Evolutionary conservation across 2,888 invertebrate species (phyloP).

Genomic region (Lacanobia wlatinum): DNA sequence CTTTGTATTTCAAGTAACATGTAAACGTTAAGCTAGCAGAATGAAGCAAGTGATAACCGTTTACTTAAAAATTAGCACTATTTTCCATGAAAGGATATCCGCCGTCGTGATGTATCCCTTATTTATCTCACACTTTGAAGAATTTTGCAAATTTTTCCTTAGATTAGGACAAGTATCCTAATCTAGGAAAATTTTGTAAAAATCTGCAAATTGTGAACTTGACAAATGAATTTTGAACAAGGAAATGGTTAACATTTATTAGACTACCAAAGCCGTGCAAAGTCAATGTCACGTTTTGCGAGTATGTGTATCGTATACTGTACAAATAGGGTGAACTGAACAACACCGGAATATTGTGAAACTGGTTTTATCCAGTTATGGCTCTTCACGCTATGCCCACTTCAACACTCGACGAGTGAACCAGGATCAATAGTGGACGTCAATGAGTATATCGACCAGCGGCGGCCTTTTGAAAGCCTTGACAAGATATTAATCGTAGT

Average conservation of each 20-base stretch:
- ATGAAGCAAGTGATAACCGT: conserved; percentile 25
- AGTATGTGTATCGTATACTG: conserved; percentile 8
- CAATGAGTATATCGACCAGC: conserved; percentile 53
- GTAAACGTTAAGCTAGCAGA: background rate
- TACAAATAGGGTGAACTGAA: conserved; percentile 35
- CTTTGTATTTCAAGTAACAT: conserved; percentile 23
- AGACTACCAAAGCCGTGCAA: conserved; percentile 33
- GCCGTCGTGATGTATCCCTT: conserved; percentile 12
- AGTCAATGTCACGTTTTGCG: conserved; percentile 54
- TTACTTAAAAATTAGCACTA: conserved; percentile 7
- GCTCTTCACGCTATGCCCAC: conserved; percentile 31
- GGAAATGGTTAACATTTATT: conserved; percentile 51
- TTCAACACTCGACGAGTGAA: conserved; percentile 33
- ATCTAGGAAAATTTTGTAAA: conserved; percentile 6
- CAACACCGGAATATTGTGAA: conserved; percentile 36
- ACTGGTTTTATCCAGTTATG: conserved; percentile 55
- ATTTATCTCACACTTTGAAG: conserved; percentile 12
- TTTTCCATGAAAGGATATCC: conserved; percentile 28
- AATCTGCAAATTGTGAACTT: conserved; percentile 8
- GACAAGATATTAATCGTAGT: conserved; percentile 29
- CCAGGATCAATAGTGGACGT: conserved; percentile 57
- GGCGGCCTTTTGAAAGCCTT: conserved; percentile 57
- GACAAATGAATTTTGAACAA: conserved; percentile 37
- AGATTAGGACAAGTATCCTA: conserved; percentile 3
- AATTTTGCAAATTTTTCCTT: conserved; percentile 10